These are phyloP conservation scores for Podarcis muralis DNA, from an alignment of 2,113 vertebrate species.

Conservation along the genomic window DNA sequence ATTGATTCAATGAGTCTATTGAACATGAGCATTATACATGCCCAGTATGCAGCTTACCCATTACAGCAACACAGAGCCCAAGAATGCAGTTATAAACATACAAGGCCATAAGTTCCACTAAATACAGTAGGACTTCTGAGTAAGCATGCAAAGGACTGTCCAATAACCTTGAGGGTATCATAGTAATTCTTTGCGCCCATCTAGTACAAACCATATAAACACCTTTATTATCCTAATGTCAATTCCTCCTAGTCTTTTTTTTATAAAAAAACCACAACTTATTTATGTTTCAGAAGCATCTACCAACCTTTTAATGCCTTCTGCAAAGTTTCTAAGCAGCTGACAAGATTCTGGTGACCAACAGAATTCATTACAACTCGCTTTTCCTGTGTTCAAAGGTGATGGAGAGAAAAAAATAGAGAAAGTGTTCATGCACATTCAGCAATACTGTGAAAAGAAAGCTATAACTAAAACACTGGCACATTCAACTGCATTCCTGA, in stretches of 20 bases:
- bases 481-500: neutral
- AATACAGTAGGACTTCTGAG: no score
- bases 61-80: neutral
- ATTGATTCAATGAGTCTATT: neutral
- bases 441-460: neutral
- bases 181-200: neutral
- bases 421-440: neutral
- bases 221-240: neutral
- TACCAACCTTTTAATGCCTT: constrained; percentile 94
- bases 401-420: constrained; percentile 17
- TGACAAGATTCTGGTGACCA: constrained; percentile 92
- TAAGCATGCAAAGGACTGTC: no score
- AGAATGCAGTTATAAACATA: neutral
- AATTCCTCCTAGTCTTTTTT: neutral
- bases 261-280: neutral
- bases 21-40: neutral
- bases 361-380: constrained; percentile 88
- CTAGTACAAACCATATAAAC: neutral
- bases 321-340: constrained; percentile 94
- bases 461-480: neutral
- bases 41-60: neutral
- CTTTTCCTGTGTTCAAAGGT: constrained; percentile 84
- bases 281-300: neutral
- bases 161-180: neutral
- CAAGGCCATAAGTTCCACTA: neutral